Evolutionary conservation across 2,797 vertebrate species (phyloP).

Genomic region (Echiichthys vipera): DNA sequence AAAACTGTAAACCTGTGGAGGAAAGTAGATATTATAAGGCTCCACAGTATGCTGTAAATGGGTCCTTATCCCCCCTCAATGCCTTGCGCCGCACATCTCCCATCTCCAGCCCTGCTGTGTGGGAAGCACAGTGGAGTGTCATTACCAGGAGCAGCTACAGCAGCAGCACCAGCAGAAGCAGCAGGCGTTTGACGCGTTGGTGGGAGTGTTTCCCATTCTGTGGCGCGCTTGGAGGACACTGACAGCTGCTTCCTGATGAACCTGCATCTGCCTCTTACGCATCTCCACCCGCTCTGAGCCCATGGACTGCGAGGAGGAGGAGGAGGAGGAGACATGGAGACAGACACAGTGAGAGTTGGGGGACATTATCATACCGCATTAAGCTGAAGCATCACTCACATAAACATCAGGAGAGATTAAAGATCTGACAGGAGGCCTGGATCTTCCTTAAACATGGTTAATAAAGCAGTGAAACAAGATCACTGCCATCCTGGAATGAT

Average conservation of each 20-base stretch:
- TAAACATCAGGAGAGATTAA: conserved; percentile 17
- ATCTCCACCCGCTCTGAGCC: conserved; percentile 85
- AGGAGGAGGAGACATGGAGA: neutral
- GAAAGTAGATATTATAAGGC: neutral
- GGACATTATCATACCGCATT: conserved; percentile 39
- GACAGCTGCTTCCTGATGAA: conserved; percentile 84
- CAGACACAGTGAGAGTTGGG: neutral
- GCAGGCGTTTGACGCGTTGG: conserved; percentile 91
- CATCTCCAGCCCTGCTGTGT: conserved; percentile 34
- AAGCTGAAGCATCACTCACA: conserved; percentile 24
- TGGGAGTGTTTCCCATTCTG: conserved; percentile 80
- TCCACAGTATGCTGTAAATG: neutral
- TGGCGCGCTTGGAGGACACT: conserved; percentile 80
- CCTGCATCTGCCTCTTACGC: conserved; percentile 88
- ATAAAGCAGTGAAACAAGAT: neutral
- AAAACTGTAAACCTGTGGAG: neutral
- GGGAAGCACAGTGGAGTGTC: conserved; percentile 48
- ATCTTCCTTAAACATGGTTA: neutral
- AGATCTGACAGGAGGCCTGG: conserved; percentile 32
- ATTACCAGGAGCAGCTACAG: conserved; percentile 98
- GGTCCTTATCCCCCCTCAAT: neutral
- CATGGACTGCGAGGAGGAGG: conserved; percentile 73
- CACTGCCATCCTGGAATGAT: neutral
- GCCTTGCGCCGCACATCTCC: neutral
- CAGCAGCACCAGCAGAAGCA: conserved; percentile 99